Evolutionary conservation across 2,888 invertebrate genomes (phyloP).

Genomic region (Camponotus fellah): DNA sequence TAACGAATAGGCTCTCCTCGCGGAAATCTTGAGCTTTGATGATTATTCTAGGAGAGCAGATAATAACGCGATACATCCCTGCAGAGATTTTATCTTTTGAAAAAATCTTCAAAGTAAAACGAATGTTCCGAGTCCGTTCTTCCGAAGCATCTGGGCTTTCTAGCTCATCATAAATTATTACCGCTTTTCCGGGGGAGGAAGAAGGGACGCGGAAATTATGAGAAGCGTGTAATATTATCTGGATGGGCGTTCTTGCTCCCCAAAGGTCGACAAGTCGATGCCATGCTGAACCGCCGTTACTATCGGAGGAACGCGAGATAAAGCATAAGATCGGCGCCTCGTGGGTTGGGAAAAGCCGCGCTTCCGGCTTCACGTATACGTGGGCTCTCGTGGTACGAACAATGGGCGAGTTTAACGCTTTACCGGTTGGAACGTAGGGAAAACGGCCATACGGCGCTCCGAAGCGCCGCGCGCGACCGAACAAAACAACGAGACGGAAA

Average conservation of each 20-base stretch:
- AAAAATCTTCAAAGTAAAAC: background rate
- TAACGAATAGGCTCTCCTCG: background rate
- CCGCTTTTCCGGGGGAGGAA: conserved; percentile 6
- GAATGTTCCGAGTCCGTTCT: background rate
- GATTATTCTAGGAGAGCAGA: background rate
- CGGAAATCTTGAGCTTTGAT: background rate
- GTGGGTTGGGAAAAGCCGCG: conserved; percentile 50
- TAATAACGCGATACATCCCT: background rate
- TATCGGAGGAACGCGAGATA: conserved; percentile 34
- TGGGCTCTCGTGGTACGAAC: conserved; percentile 41
- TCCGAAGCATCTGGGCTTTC: conserved; percentile 1
- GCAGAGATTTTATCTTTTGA: background rate
- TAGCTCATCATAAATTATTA: conserved; percentile 38
- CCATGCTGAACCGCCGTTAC: conserved; percentile 34
- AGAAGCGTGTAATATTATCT: conserved; percentile 46
- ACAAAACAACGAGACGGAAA: conserved; percentile 73
- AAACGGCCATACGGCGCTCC: conserved; percentile 49
- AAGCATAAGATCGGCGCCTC: conserved; percentile 39
- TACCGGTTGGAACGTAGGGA: conserved; percentile 50
- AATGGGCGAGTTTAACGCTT: conserved; percentile 63
- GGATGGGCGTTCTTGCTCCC: conserved; percentile 39
- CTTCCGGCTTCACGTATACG: conserved; percentile 48
- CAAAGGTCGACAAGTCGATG: conserved; percentile 38
- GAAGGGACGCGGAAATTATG: conserved; percentile 26
- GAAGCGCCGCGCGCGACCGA: conserved; percentile 52